These are phyloP conservation scores for Petrocephalus sullivani DNA, from an alignment of 2,797 vertebrate species.

Conservation along the genomic window DNA sequence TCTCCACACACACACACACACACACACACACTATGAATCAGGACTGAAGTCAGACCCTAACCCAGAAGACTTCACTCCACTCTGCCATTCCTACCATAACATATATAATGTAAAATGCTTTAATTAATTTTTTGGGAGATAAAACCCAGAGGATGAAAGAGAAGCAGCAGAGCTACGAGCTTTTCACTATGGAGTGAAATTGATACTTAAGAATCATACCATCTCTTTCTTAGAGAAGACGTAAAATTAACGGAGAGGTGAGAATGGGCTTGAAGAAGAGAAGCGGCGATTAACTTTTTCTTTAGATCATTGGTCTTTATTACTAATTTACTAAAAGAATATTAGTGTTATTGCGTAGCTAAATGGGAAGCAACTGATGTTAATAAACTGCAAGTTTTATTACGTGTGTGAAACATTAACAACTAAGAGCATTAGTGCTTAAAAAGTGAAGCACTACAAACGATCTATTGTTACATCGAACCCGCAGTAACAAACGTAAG, in stretches of 20 bases:
- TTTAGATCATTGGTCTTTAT: neutral
- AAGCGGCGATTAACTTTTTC: neutral
- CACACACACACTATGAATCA: neutral
- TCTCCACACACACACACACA: too few species aligned
- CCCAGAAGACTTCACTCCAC: neutral
- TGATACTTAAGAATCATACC: neutral
- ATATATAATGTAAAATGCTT: neutral
- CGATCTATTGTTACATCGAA: neutral
- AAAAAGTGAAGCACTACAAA: neutral
- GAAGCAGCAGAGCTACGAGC: neutral
- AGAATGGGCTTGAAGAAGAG: neutral
- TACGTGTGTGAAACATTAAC: slow-evolving; percentile 2
- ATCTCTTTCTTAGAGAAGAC: neutral
- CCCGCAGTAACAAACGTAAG: neutral
- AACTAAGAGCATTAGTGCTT: slow-evolving; percentile 12
- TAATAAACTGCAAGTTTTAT: slow-evolving; percentile 6
- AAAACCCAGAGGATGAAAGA: neutral
- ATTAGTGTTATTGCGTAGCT: neutral
- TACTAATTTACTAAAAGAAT: neutral
- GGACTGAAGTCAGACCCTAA: neutral
- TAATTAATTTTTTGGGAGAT: neutral
- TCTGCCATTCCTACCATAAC: neutral
- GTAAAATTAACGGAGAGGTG: slow-evolving; percentile 11
- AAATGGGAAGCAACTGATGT: neutral
- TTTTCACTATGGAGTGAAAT: neutral